These are phyloP conservation scores for Furnarius figulus DNA, from an alignment of 2,113 vertebrate species.

Conservation along the genomic window DNA sequence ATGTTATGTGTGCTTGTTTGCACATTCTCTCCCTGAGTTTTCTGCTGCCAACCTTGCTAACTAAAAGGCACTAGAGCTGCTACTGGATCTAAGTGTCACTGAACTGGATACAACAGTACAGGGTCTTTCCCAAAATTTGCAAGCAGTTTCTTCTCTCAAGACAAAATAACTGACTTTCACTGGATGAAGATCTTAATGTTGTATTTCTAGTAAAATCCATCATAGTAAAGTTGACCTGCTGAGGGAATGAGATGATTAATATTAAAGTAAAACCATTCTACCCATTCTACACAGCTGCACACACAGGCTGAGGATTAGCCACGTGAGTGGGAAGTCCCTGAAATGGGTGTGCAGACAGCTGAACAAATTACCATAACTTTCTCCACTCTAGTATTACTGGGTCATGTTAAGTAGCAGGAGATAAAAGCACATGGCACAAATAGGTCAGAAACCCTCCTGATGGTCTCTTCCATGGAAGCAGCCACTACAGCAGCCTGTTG, in stretches of 20 bases:
- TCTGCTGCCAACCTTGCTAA: background rate
- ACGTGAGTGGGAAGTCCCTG: background rate
- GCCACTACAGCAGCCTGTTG: background rate
- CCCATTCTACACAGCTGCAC: background rate
- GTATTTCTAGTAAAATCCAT: background rate
- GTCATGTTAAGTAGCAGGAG: background rate
- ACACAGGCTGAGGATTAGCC: background rate
- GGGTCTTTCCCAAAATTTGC: background rate
- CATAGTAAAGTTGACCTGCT: accelerated
- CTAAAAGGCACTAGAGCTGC: background rate
- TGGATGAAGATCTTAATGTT: background rate
- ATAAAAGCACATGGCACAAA: slow-evolving; percentile 37
- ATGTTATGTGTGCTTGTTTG: accelerated
- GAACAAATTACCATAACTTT: background rate
- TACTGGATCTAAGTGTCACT: background rate
- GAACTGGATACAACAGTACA: background rate
- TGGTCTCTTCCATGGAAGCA: background rate
- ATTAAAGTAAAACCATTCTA: background rate
- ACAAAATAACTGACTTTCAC: background rate
- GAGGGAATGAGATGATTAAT: background rate
- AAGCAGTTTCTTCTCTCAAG: background rate
- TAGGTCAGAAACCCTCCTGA: slow-evolving; percentile 40
- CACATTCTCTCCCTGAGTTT: background rate
- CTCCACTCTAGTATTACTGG: background rate
- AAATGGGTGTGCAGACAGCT: background rate